phyloP scores from a whole-genome alignment of 2,113 vertebrate genomes.

The Mystacornis crossleyi region DNA sequence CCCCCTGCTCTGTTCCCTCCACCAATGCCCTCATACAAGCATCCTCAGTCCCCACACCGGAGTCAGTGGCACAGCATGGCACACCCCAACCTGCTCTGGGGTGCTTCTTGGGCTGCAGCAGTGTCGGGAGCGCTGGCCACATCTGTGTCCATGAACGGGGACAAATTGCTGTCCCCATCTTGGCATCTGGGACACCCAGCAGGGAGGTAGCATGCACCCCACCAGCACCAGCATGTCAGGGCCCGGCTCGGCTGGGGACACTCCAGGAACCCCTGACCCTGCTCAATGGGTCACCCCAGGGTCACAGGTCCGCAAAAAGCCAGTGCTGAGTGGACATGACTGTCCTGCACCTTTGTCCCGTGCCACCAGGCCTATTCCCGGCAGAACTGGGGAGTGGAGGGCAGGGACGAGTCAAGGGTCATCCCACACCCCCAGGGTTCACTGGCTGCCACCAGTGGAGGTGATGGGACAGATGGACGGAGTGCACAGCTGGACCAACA shows the following conservation, averaged over 20 bases:
- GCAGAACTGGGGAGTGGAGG: neutral
- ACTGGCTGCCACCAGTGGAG: accelerated
- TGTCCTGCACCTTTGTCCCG: accelerated
- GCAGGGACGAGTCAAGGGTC: neutral
- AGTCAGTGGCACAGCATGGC: neutral
- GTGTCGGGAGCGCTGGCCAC: accelerated
- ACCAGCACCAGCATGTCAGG: accelerated
- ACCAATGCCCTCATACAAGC: accelerated
- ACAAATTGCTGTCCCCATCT: neutral
- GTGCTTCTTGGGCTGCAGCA: neutral
- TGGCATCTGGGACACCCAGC: neutral
- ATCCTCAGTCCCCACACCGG: accelerated
- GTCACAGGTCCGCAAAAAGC: accelerated
- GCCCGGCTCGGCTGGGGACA: neutral
- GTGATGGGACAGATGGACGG: accelerated
- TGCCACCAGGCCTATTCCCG: neutral
- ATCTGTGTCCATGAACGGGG: accelerated
- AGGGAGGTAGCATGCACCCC: neutral
- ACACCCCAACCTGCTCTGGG: neutral
- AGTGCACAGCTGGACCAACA: neutral
- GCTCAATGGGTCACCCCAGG: neutral
- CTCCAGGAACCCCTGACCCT: neutral
- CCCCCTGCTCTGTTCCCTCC: accelerated
- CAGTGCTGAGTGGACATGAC: accelerated
- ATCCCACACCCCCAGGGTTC: neutral